Conservation (phyloP, 2,888 invertebrate genomes). For the Pseudococcus longispinus region DNA sequence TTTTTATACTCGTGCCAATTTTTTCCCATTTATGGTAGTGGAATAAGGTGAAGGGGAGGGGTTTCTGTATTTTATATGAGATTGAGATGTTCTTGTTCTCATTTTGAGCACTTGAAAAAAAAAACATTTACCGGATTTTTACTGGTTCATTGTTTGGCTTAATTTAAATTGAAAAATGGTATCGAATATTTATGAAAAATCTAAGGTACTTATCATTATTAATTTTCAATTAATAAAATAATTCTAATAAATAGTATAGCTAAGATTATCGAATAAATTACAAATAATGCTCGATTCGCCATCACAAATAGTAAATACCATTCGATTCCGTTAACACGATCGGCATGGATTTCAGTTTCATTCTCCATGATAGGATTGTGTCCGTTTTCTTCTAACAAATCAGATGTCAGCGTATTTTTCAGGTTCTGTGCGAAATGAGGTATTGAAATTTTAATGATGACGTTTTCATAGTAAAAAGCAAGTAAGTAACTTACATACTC, state of each 20-base stretch:
- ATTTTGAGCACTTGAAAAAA: not conserved
- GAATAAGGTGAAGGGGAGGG: not conserved
- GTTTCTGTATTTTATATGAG: not conserved
- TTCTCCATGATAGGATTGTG: not conserved
- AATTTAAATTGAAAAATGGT: not conserved
- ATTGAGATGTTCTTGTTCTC: not conserved
- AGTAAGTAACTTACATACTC: too few species aligned
- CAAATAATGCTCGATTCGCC: constrained; percentile 5
- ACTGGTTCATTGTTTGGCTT: not conserved
- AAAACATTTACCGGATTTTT: too few species aligned
- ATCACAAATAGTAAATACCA: constrained; percentile 18
- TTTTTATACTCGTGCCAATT: constrained; percentile 13
- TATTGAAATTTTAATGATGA: too few species aligned
- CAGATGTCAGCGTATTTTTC: not conserved
- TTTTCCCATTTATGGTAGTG: not conserved
- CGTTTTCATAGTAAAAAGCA: too few species aligned
- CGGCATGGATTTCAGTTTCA: not conserved
- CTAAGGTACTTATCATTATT: not conserved
- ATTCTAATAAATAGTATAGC: not conserved
- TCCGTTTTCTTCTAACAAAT: not conserved
- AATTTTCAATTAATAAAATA: constrained; percentile 8
- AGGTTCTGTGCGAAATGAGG: not conserved
- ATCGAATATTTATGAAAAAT: not conserved
- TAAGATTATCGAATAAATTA: constrained; percentile 3
- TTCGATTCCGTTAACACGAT: not conserved